Evolutionary conservation across 1,140 invertebrate genomes (phyloP), one percentile per base, ranked within the genome.

Genomic region (Drosophila chauvacae): DNA sequence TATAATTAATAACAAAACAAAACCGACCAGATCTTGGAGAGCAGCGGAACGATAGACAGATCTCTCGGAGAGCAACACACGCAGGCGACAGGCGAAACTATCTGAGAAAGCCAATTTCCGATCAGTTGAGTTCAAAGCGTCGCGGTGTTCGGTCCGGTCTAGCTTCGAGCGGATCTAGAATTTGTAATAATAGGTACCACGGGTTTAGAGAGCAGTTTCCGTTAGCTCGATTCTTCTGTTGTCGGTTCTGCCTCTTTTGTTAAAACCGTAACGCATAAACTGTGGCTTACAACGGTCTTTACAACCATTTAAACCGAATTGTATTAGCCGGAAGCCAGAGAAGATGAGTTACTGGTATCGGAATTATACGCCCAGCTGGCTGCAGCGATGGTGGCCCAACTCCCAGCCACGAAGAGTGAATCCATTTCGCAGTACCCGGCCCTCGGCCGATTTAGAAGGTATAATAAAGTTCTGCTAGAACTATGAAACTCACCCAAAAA

Each of bases 301-400:
- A 20, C 30, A 14, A 6, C 20, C 18, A 14, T 56, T 44, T 56
- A n/a, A 66, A 33, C 35, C 20, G 11, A 48, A 42, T 58, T 41
- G 58, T 55, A 23, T 30, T 48, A 44, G 63, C 33, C 45, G 28
- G 35, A 39, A 57, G 51, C 37, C n/a, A 59, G 30, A 41, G 33
- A 92, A 55, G 33, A 92, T 92, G 91, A 56, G 50, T 55, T 62
- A 70, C 68, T 92, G 87, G 91, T 92, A 92, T 77, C 63, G 84
- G n/a, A 80, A 58, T 41, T 91, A 91, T 64, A 65, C 91, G 13
- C 91, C 91, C 41, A 68, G 60, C 44, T 92, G 91, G 91, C 26
- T 90, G 16, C 82, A 92, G 57, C 84, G 87, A 41, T 92, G 77
- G 74, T 81, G 71, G 85, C 72, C 71, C 4, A 83, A 77, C 3